Evolutionary conservation across 2,888 invertebrate species (phyloP).

Genomic region (Tipula unca): DNA sequence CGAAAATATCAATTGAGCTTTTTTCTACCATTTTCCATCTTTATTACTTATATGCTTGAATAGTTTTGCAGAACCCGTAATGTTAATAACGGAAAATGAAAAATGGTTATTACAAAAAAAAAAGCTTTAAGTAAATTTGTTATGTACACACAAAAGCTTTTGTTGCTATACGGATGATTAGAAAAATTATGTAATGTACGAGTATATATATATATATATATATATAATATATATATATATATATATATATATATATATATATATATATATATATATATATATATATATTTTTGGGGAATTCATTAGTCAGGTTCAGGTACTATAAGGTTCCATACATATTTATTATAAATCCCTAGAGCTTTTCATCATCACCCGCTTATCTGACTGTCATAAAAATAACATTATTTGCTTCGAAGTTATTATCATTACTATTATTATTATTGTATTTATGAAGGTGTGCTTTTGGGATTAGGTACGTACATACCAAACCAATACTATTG

Average conservation of each 20-base stretch:
- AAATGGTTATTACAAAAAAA: neutral
- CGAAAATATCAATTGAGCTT: neutral
- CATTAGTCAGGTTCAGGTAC: neutral
- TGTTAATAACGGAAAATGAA: neutral
- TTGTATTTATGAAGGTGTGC: neutral
- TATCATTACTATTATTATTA: neutral
- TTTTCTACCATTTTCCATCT: neutral
- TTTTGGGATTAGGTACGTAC: neutral
- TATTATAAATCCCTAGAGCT: neutral
- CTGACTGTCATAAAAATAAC: neutral
- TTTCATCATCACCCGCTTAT: neutral
- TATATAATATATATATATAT: no score
- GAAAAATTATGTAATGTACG: neutral
- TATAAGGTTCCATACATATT: neutral
- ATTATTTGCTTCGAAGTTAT: neutral
- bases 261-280: no score
- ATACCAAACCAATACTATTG: neutral
- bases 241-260: no score
- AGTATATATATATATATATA: no score
- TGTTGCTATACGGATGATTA: neutral
- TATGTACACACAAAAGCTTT: neutral
- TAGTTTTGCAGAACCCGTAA: neutral
- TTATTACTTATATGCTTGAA: neutral
- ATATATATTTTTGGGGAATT: neutral
- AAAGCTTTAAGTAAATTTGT: neutral